Base-by-base conservation (phyloP, 2,888 invertebrate genomes). In the Hipparchia sbordonii region DNA sequence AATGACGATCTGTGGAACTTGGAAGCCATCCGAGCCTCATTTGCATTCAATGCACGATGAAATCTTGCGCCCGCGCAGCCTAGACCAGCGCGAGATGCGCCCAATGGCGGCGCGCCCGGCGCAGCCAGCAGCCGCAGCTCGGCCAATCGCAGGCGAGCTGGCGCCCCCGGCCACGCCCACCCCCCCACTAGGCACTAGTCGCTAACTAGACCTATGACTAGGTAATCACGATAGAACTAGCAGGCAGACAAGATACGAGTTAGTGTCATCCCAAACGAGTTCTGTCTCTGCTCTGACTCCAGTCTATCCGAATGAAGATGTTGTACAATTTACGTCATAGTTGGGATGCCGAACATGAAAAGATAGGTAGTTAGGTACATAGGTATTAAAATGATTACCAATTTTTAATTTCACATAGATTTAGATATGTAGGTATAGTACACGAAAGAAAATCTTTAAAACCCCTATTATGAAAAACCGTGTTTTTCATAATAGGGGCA, bases 21-120 rank as follows among this genome's bases (percentile, higher is more conserved):
- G 73, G 67, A 65, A 59, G 57, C 65, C 71, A 63, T 63, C 71
- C 66, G 60, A 56, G 63, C 60, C 60, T 45, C 62, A 71, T 75
- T 73, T 73, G 71, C 73, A 74, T 75, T 73, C 73, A 77, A 77
- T 77, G 74, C 70, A 51, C 69, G 66, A 46, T 12, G 68, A 56
- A 54, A 66, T 66, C 65, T 56, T 72, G 76, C 75, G 77, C 72
- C 52, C 45, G 72, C 74, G 77, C 71, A 74, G 76, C 73, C 72
- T 69, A 72, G 69, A 74, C 61, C 48, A 74, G 60, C 57, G 60
- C 74, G 6, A 67, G 63, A 69, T 67, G 66, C 68, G 66, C 62
- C 76, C 75, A 75, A 75, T 73, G 66, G 70, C 48, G 12, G 60
- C 57, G 23, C 56, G 65, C 59, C 51, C 13, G 60, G 57, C 63